Evolutionary conservation across 2,888 invertebrate genomes (phyloP), one percentile per base, ranked within the genome.

Genomic region (Leptinotarsa haldemani): DNA sequence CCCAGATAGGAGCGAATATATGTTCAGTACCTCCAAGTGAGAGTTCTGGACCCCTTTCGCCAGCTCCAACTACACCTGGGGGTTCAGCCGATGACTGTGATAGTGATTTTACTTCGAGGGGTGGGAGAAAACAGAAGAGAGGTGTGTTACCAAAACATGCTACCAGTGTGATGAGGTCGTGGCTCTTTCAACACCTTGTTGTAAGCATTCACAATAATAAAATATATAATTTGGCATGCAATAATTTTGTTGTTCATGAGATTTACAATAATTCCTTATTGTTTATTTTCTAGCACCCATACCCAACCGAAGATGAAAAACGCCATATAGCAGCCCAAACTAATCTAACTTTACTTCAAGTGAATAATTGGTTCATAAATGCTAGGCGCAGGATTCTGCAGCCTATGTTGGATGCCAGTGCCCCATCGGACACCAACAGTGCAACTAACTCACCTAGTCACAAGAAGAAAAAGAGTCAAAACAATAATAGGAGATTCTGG

Each of bases 131-230:
- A 82, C 94, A 93, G 83, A 95, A 95, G 88, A 90, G 98, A 16
- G 97, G 98, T 16, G 97, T 98, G 80, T 90, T 98, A 84, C 98
- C 98, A 48, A 94, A 98, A 84, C 96, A 96, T 86, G 98, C 98
- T 79, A 98, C 98, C 70, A 97, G 97, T 88, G 96, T 96, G 79
- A 96, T 98, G 96, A 89, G 97, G 79, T 95, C 97, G 70, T 98
- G 98, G 98, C 91, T 98, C 78, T 98, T 98, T 89, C 97, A 97
- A 86, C 97, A 98, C 88, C 91, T 98, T 84, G 97, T 97, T 88
- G 97, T 97, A 87, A 91, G 93, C 88, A 78, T 22, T 63, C 46
- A 65, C 5, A 16, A 56, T 22, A 56, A 3, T 18, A 52, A 52
- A 52, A 52, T 18, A 13, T 5, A 52, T 52, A 18, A 18, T 52